Evolutionary conservation across 2,888 invertebrate species (phyloP), one percentile per base, ranked within the genome.

Genomic region (Lepas anatifera): DNA sequence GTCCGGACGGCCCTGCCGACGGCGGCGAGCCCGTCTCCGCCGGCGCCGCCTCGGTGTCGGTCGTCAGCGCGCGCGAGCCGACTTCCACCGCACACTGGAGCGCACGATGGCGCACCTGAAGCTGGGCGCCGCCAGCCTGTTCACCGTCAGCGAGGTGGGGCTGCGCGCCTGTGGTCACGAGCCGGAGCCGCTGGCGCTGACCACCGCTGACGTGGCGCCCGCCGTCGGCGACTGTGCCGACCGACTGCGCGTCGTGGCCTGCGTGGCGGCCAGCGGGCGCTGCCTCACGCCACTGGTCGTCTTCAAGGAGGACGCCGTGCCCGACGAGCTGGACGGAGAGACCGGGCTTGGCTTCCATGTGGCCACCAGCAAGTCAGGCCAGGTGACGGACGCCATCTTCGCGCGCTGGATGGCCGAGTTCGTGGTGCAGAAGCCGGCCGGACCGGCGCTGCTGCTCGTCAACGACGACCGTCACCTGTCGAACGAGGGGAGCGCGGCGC

Each of bases 241-340:
- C 7, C 58, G 3, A 32, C 18, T 58, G 58, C 58, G 32, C 32
- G 58, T 58, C 32, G 16, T 58, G 58, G 58, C 58, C 18, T 58
- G 58, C 58, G 58, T 32, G 32, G 58, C 58, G 58, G 58, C 58
- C 18, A 58, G 58, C 58, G 58, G 58, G 16, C 58, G 58, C 58
- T 58, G 58, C 58, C 58, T 58, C 58, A 58, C 58, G 58, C 58
- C 58, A 32, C 58, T 58, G 58, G 58, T 58, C 58, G 58, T 58
- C 32, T 58, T 58, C 27, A 58, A 58, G 58, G 58, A 58, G 32
- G 58, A 58, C 32, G 58, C 58, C 58, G 58, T 58, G 32, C 58
- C 58, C 32, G 58, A 58, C 29, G 58, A 58, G 32, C 58, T 58
- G 58, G 58, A 58, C 58, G 32, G 32, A 3, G 58, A 58, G 58